Conservation (phyloP, 2,113 vertebrate species). For the Protomyctophum bolini region DNA sequence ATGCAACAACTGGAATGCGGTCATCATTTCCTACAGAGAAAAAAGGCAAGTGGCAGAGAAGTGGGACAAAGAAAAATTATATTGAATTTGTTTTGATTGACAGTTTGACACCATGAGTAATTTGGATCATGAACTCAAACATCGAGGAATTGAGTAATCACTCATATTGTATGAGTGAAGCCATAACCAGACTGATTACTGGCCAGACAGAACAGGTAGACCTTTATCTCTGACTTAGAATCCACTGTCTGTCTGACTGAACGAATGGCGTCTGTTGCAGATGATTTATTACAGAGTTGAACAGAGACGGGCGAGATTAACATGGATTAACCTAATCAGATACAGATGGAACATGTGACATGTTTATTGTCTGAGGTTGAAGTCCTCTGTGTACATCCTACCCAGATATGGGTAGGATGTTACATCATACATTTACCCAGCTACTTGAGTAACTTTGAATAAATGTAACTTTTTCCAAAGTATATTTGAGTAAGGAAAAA, state of each 20-base stretch:
- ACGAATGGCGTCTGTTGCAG: slow-evolving; percentile 43
- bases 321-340: slow-evolving; percentile 28
- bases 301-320: slow-evolving; percentile 29
- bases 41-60: background rate
- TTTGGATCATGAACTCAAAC: slow-evolving; percentile 20
- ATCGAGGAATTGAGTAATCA: slow-evolving; percentile 8
- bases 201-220: slow-evolving; percentile 3
- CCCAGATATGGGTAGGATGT: too few species aligned
- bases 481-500: too few species aligned
- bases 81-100: background rate
- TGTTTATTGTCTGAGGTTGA: background rate
- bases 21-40: slow-evolving; percentile 85
- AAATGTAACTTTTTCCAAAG: too few species aligned
- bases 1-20: slow-evolving; percentile 86
- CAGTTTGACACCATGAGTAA: background rate
- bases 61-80: slow-evolving; percentile 3
- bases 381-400: slow-evolving; percentile 26
- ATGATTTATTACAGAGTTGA: slow-evolving; percentile 25
- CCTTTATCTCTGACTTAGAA: slow-evolving; percentile 26
- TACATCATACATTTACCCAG: too few species aligned
- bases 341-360: slow-evolving; percentile 42
- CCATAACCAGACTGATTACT: slow-evolving; percentile 34
- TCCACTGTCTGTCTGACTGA: slow-evolving; percentile 4
- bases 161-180: slow-evolving; percentile 12
- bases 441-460: too few species aligned